A percentile compares a stretch with the other conserved stretches of the same genome.
Evolutionary conservation across 2,888 invertebrate species (phyloP).

Genomic region (Mesoligia furuncula): DNA sequence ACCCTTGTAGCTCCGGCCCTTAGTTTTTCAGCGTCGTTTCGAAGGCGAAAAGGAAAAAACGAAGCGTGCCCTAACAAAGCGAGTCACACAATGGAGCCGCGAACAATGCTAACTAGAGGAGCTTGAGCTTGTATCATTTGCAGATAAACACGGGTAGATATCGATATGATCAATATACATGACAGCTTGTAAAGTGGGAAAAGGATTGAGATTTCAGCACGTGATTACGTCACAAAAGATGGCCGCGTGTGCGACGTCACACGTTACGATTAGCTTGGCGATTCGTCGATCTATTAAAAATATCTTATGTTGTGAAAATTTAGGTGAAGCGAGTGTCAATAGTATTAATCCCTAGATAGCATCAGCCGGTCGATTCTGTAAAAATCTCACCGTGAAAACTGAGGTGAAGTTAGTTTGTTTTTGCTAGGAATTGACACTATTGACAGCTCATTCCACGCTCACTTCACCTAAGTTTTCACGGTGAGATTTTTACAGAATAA

Average conservation of each 20-base stretch:
- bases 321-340: neutral
- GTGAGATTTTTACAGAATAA: too few relatives aligned
- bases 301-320: neutral
- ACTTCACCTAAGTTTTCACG: too few relatives aligned
- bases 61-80: constrained; percentile 89
- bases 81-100: constrained; percentile 82
- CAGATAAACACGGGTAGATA: constrained; percentile 82
- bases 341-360: neutral
- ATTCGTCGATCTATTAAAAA: neutral
- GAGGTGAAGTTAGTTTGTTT: too few relatives aligned
- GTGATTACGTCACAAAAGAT: neutral
- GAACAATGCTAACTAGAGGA: constrained; percentile 88
- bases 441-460: too few relatives aligned
- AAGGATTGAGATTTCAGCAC: constrained; percentile 24
- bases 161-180: constrained; percentile 67
- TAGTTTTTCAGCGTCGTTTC: constrained; percentile 78
- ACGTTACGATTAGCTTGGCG: neutral
- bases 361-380: too few relatives aligned
- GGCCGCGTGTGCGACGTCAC: neutral
- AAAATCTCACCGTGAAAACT: too few relatives aligned
- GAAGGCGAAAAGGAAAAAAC: constrained; percentile 86
- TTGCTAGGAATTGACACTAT: too few relatives aligned
- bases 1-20: constrained; percentile 61
- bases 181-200: constrained; percentile 35
- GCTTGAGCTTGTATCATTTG: constrained; percentile 84